phyloP scores from a whole-genome alignment of 2,888 invertebrate species.

The Patella caerulea region DNA sequence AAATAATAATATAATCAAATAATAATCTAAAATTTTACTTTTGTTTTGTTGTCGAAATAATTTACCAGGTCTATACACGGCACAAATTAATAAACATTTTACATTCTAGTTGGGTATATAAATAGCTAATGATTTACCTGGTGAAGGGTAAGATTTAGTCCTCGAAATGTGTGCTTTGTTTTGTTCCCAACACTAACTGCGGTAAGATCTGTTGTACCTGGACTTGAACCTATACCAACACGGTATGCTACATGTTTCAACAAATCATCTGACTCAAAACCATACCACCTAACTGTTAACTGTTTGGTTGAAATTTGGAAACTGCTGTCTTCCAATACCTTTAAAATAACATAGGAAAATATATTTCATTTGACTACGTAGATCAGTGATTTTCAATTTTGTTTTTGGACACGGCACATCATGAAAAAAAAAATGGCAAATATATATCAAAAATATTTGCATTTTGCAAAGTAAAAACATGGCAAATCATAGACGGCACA shows the following conservation, averaged over 20 bases:
- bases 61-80: too few species aligned
- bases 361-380: too few species aligned
- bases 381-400: too few species aligned
- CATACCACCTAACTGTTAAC: conserved; percentile 43
- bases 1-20: neutral
- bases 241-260: conserved; percentile 35
- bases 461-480: too few species aligned
- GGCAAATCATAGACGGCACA: too few species aligned
- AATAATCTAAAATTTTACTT: too few species aligned
- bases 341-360: conserved; percentile 14
- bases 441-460: too few species aligned
- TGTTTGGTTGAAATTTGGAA: conserved; percentile 29
- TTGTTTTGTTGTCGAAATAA: too few species aligned
- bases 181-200: conserved; percentile 11
- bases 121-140: conserved; percentile 19
- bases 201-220: conserved; percentile 16
- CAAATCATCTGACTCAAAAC: conserved; percentile 43
- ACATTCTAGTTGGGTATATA: too few species aligned
- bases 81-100: too few species aligned
- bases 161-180: conserved; percentile 29
- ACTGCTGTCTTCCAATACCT: conserved; percentile 43
- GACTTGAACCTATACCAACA: conserved; percentile 41
- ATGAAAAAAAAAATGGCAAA: too few species aligned
- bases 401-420: too few species aligned
- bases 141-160: conserved; percentile 28